These are phyloP conservation scores for Aleiodes alternator DNA, from an alignment of 2,888 invertebrate genomes.

Conservation along the genomic window DNA sequence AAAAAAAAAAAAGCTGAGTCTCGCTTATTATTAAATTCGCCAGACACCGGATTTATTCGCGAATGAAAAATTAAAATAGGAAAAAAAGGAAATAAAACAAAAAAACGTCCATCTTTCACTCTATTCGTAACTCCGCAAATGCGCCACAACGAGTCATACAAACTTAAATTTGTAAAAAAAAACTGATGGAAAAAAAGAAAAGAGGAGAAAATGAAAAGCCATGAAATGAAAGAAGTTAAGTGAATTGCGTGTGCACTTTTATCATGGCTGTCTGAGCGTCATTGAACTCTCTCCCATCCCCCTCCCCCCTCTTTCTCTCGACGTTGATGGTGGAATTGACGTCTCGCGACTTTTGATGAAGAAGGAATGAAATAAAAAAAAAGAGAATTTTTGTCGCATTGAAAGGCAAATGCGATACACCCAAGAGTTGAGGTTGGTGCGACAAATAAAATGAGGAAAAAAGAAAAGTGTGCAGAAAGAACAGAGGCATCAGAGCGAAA, in stretches of 20 bases:
- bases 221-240: slow-evolving; percentile 1
- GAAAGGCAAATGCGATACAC: slow-evolving; percentile 16
- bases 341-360: slow-evolving; percentile 19
- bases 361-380: slow-evolving; percentile 12
- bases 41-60: too few species aligned
- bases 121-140: slow-evolving; percentile 1
- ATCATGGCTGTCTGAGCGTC: slow-evolving; percentile 25
- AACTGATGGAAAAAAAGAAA: too few species aligned
- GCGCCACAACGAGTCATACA: neutral
- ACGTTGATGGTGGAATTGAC: slow-evolving; percentile 1
- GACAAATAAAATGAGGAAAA: neutral
- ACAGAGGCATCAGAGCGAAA: slow-evolving; percentile 6
- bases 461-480: slow-evolving; percentile 6
- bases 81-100: too few species aligned
- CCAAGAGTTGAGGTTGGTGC: neutral
- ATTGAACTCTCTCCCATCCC: slow-evolving; percentile 22
- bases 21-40: too few species aligned
- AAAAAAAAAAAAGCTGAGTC: too few species aligned
- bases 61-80: too few species aligned
- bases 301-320: too few species aligned
- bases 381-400: too few species aligned
- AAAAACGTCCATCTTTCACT: neutral
- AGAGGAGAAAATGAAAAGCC: too few species aligned
- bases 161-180: too few species aligned
- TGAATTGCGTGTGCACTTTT: slow-evolving; percentile 28